Evolutionary conservation across 2,888 invertebrate genomes (phyloP), one percentile per base, ranked within the genome.

Genomic region (Scaptomyza parva): DNA sequence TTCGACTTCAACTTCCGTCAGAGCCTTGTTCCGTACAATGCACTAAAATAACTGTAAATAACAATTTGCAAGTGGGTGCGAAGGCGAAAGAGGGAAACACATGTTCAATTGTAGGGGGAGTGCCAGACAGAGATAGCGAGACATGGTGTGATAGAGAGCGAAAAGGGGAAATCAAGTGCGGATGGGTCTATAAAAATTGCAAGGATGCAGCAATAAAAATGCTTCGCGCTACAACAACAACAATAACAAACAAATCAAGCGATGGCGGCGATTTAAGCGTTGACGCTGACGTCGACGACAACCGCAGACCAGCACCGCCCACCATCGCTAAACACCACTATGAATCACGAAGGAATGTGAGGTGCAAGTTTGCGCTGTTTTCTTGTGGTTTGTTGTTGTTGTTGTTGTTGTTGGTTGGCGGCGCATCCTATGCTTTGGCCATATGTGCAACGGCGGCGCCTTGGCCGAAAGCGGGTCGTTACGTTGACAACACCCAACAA

Each of bases 31-130:
- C 83, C 83, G 60, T 63, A 71, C 71, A 82, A 87, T 81, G 76
- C 86, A 87, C 82, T 84, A 75, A 86, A 82, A 84, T 88, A 85
- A 89, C 79, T 72, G 87, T 81, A 88, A 89, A 88, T 89, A 85
- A 83, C 79, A 81, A 85, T 88, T 89, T 85, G 85, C 78, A 78
- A 81, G 76, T 76, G 88, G 76, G 78, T 78, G 88, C 66, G 72
- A 75, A 75, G 54, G 70, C 57, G 69, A 28, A 28, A 30, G 30
- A 12, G 35, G 35, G 61, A 51, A 57, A 71, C 85, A 77, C 70
- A 66, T 41, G 58, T 67, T 59, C 63, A 52, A 78, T 72, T 78
- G 79, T 71, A 44, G 55, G 73, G 73, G 72, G 86, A 76, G 71
- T 75, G 73, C 50, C 72, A 70, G 61, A 59, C 58, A 53, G 47